Evolutionary conservation across 2,113 vertebrate genomes (phyloP), one percentile per base, ranked within the genome.

Genomic region (Drymodes brunneopygia): DNA sequence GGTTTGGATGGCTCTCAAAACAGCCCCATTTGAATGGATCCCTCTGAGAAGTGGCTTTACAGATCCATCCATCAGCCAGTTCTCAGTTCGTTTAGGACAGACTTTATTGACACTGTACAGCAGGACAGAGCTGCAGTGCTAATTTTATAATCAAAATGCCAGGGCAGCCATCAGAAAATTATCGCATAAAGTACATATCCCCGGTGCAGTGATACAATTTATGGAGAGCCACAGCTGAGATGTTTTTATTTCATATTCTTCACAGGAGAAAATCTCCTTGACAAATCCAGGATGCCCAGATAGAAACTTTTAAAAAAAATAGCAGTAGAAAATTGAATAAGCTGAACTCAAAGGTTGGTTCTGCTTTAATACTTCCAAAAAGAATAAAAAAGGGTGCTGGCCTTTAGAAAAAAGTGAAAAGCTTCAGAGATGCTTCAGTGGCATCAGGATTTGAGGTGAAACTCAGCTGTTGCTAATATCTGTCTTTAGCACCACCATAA

Each of bases 201-300:
- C 82, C 80, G 51, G 82, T 51, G 88, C 86, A 90, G 54, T 73
- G 80, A 74, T 83, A 92, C 38, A 14, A 78, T 93, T 94, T 94
- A 86, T 88, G 75, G 73, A 83, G 88, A 90, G 64, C 75, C 86
- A 81, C 77, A 95, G 80, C 86, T 74, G 91, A 96, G 88, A 79
- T 92, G 73, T 36, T 96, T 92, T 96, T 92, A 92, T 96, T 94
- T 95, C 92, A 56, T 92, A 67, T 85, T 96, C 91, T 94, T 94
- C 88, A 81, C 77, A 74, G 65, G 83, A 94, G 94, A 93, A 95
- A 95, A 90, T 96, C 90, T 97, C 91, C 92, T 92, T 96, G 94
- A 81, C 72, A 94, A 91, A 91, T 96, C 82, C 86, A 84, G 75
- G 72, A 86, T 94, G 88, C 81, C 72, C 75, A 91, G 92, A 88